These are phyloP conservation scores for Daphoenositta chrysoptera DNA, from an alignment of 2,113 vertebrate species.

Conservation along the genomic window DNA sequence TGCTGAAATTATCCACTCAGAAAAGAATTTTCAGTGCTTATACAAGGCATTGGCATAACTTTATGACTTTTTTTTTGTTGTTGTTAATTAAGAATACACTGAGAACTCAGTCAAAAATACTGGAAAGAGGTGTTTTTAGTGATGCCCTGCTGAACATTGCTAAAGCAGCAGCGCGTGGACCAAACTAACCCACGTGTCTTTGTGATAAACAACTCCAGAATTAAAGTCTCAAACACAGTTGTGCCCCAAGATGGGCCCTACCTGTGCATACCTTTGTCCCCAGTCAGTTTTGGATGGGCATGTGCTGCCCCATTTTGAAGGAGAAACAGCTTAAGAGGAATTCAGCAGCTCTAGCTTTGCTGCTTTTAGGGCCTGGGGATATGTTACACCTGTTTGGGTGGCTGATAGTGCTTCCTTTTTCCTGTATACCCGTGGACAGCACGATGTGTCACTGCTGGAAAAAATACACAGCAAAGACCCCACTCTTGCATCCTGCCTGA, in stretches of 20 bases:
- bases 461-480: background rate
- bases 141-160: background rate
- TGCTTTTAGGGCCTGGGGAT: background rate
- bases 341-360: background rate
- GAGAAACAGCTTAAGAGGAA: background rate
- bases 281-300: background rate
- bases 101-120: background rate
- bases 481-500: background rate
- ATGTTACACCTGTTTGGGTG: background rate
- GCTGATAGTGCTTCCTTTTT: background rate
- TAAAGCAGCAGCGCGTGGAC: background rate
- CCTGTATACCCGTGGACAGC: background rate
- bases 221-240: background rate
- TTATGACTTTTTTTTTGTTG: background rate
- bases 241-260: background rate
- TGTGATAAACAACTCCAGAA: background rate
- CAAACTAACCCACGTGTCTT: rapidly evolving
- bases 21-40: background rate
- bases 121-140: background rate
- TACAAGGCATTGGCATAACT: background rate
- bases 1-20: background rate
- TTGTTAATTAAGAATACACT: background rate
- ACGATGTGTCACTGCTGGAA: background rate
- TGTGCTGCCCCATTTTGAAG: background rate
- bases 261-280: background rate